These are phyloP conservation scores for Epicampocera succincta DNA, from an alignment of 2,888 invertebrate species.

Conservation along the genomic window DNA sequence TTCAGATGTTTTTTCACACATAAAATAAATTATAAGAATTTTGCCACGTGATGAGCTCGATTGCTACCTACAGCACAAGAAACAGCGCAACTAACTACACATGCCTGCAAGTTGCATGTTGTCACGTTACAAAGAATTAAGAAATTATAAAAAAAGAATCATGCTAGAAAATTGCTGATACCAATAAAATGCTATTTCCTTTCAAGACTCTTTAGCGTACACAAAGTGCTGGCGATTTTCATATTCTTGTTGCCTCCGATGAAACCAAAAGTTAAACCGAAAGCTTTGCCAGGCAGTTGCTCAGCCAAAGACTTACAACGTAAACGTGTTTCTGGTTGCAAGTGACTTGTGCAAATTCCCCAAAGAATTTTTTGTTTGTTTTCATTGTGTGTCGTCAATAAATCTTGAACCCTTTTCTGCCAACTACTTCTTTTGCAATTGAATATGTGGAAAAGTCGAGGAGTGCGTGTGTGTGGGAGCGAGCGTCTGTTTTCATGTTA, in stretches of 20 bases:
- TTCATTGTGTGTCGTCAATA: slow-evolving; percentile 74
- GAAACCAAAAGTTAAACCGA: slow-evolving; percentile 54
- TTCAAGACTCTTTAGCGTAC: slow-evolving; percentile 40
- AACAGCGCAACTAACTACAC: no score
- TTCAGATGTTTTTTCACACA: no score
- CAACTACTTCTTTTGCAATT: slow-evolving; percentile 46
- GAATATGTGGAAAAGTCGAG: not conserved
- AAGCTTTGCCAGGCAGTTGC: slow-evolving; percentile 50
- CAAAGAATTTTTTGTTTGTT: slow-evolving; percentile 41
- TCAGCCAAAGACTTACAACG: slow-evolving; percentile 32
- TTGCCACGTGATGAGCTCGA: no score
- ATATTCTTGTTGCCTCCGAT: slow-evolving; percentile 1
- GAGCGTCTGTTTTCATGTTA: slow-evolving; percentile 19
- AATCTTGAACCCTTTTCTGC: slow-evolving; percentile 79
- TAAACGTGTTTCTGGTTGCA: slow-evolving; percentile 51
- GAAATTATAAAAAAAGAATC: slow-evolving; percentile 43
- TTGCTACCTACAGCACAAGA: no score
- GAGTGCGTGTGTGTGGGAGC: slow-evolving; percentile 5
- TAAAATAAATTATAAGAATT: no score
- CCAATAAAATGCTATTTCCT: slow-evolving; percentile 70
- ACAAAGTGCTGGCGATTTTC: slow-evolving; percentile 41
- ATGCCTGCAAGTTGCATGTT: slow-evolving; percentile 78
- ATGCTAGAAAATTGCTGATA: slow-evolving; percentile 75
- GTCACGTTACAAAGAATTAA: slow-evolving; percentile 79
- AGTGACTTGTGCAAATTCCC: slow-evolving; percentile 61